phyloP scores from a whole-genome alignment of 92 coral and sea anemone species.

The Bergia sp. region DNA sequence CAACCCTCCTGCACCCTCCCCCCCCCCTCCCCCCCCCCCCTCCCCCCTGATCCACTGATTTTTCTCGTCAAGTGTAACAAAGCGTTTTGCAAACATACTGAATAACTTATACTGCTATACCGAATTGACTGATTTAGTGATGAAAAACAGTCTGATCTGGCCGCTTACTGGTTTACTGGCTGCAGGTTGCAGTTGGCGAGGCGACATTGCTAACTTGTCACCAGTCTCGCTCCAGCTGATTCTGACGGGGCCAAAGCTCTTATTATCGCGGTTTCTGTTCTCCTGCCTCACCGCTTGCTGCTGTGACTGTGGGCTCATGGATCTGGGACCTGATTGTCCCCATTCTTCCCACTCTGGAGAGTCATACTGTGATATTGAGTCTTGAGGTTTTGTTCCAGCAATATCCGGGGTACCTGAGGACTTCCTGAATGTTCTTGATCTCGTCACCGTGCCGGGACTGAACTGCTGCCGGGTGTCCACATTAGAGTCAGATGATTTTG shows the following conservation, averaged over 20 bases:
- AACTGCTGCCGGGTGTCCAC: slow-evolving; percentile 12
- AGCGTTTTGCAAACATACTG: no score
- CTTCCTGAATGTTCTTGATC: slow-evolving; percentile 80
- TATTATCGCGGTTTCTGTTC: not conserved
- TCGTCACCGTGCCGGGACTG: slow-evolving; percentile 40
- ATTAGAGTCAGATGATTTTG: not conserved
- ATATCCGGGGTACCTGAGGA: slow-evolving; percentile 32
- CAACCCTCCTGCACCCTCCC: no score
- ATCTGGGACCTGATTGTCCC: not conserved
- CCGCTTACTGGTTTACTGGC: slow-evolving; percentile 1
- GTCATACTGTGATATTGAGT: not conserved
- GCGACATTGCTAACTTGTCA: not conserved
- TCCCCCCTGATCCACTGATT: no score
- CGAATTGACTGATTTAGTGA: not conserved
- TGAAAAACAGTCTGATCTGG: not conserved
- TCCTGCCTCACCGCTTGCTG: slow-evolving; percentile 11
- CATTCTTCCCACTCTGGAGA: not conserved
- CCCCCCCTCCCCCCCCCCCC: no score
- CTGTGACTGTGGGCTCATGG: slow-evolving; percentile 36
- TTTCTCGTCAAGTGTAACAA: no score
- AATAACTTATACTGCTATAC: no score
- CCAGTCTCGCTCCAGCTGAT: slow-evolving; percentile 43
- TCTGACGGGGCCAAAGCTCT: not conserved
- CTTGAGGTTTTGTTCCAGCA: not conserved
- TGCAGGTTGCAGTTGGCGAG: not conserved